Base-by-base conservation (phyloP, 64 coral and sea anemone genomes). In the Montipora cactus region DNA sequence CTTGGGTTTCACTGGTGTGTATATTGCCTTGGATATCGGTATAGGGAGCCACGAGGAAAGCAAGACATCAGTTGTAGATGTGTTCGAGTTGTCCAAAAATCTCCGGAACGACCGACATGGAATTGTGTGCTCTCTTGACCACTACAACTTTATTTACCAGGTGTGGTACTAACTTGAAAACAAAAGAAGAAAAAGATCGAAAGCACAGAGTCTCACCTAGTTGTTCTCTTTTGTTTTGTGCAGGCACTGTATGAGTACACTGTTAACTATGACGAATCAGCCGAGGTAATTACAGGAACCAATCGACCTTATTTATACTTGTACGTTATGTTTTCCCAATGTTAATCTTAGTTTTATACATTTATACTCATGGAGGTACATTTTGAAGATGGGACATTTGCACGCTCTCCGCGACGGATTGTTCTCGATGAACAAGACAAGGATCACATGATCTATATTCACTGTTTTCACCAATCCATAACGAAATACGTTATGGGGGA, bases 131-230 rank as follows among this genome's bases (percentile, higher is more conserved):
- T 94, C 95, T 13, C 46, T 97, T 76, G 80, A 94, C 13, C 84
- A 94, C n/a, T 97, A 92, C 84, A 94, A 95, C 89, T 97, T 92
- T 71, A 95, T 80, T 47, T 97, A 97, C 59, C 95, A 97, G 95
- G 95, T 88, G 52, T 20, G 85, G 77, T 16, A 9, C 19, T 20
- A 44, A 76, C 12, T 19, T 55, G 0, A 25, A 18, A 21, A 14
- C 52, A 79, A 21, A 14, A 4, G 14, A 68, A 5, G 21, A 70
- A 21, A 0, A 11, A 3, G 70, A 15, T 4, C 19, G 7, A 11
- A 12, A 22, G 10, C 48, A 19, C 4, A n/a, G 59, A 1, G 6
- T 57, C 6, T 19, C 19, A 44, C 15, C 73, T 28, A 21, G 11
- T 37, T 15, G 4, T 62, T 28, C 49, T 8, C 55, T 51, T 84